phyloP scores from a whole-genome alignment of 2,113 vertebrate species.

The Onychorhynchus coronatus region DNA sequence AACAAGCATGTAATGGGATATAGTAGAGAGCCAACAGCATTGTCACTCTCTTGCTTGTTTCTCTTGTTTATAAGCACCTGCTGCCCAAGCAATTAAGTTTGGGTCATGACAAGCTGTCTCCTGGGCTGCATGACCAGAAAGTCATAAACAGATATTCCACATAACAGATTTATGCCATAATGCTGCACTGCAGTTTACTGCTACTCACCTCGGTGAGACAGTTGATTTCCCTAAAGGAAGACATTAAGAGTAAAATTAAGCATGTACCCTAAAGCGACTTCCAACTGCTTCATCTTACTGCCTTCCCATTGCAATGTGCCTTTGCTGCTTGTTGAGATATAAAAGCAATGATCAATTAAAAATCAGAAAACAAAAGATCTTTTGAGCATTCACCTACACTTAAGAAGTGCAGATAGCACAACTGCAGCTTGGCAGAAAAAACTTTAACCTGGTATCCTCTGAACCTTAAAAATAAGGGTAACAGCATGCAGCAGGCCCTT shows the following conservation, averaged over 20 bases:
- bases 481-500: neutral
- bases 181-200: conserved; percentile 6
- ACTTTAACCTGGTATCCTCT: neutral
- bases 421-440: neutral
- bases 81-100: neutral
- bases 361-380: neutral
- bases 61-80: neutral
- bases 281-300: neutral
- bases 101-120: neutral
- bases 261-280: neutral
- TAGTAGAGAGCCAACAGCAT: neutral
- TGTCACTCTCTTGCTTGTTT: neutral
- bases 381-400: neutral
- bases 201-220: neutral
- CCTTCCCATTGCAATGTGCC: neutral
- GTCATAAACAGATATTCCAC: neutral
- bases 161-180: neutral
- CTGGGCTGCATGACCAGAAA: neutral
- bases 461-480: neutral
- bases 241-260: neutral
- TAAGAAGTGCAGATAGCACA: neutral
- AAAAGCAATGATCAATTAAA: neutral
- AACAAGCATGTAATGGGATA: neutral
- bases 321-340: neutral
- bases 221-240: neutral